These are phyloP conservation scores for Ivindomyrus marchei DNA, from an alignment of 2,113 vertebrate species.

Conservation along the genomic window DNA sequence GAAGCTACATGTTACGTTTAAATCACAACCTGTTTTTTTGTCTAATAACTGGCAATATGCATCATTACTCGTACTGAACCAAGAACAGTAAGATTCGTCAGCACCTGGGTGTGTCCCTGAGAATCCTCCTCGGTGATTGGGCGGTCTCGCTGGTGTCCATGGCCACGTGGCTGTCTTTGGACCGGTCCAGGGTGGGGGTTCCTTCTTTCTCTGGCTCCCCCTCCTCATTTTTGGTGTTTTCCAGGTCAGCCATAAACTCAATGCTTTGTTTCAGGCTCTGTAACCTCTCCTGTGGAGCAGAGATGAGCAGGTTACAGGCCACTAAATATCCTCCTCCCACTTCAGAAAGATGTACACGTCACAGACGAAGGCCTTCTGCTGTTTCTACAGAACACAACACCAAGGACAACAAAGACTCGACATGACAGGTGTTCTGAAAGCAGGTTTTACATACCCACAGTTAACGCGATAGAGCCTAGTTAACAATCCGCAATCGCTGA, in stretches of 20 bases:
- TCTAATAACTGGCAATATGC: neutral
- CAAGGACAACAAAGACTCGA: neutral
- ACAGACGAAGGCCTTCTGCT: slow-evolving; percentile 41
- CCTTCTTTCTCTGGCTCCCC: slow-evolving; percentile 56
- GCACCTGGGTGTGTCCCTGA: slow-evolving; percentile 66
- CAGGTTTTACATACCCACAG: neutral
- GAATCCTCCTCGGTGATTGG: slow-evolving; percentile 61
- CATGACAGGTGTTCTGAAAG: neutral
- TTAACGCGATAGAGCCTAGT: neutral
- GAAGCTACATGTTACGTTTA: neutral
- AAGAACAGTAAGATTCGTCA: neutral
- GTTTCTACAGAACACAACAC: slow-evolving; percentile 24
- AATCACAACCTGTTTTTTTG: neutral
- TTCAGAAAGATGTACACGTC: neutral
- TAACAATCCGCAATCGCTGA: neutral
- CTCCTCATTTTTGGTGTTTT: slow-evolving; percentile 61
- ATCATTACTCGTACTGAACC: neutral
- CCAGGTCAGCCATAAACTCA: slow-evolving; percentile 90
- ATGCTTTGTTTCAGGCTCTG: slow-evolving; percentile 82
- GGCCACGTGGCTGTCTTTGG: slow-evolving; percentile 48
- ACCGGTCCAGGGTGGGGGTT: slow-evolving; percentile 47
- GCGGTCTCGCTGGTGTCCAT: slow-evolving; percentile 58
- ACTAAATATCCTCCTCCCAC: neutral
- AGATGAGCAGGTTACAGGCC: neutral
- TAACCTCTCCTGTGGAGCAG: slow-evolving; percentile 1